Percentiles rank a stretch among this genome's conserved stretches.
Evolutionary conservation across 2,113 vertebrate genomes (phyloP).

Genomic region (Cryptomyrus ogoouensis): DNA sequence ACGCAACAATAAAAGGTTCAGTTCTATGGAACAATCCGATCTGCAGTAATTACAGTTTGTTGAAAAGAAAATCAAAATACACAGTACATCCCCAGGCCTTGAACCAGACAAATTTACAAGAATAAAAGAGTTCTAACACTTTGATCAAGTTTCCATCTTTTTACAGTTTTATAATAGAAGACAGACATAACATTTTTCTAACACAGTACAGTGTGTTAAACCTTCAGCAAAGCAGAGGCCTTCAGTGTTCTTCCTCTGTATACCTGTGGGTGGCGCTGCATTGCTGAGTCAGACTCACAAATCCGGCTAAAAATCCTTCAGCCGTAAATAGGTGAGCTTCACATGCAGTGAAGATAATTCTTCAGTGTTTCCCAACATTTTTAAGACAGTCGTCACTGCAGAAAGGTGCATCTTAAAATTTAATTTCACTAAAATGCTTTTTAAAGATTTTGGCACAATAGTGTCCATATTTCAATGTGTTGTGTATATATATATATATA

Average conservation of each 20-base stretch:
- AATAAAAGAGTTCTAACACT: neutral
- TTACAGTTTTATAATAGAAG: neutral
- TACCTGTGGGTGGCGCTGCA: neutral
- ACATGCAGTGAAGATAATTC: neutral
- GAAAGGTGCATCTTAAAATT: constrained; percentile 3
- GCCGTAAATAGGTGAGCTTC: neutral
- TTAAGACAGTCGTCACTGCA: neutral
- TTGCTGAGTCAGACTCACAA: neutral
- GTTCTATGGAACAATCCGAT: neutral
- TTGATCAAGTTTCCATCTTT: neutral
- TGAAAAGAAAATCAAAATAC: neutral
- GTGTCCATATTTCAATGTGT: neutral
- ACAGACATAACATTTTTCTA: neutral
- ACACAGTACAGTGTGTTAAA: neutral
- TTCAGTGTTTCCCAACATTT: neutral
- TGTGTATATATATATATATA: neutral
- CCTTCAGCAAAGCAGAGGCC: neutral
- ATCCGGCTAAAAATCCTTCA: neutral
- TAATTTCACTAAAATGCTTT: constrained; percentile 1
- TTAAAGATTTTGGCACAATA: constrained; percentile 17
- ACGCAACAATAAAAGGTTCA: neutral
- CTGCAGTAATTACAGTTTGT: neutral
- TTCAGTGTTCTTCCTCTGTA: neutral
- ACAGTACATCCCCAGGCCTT: neutral
- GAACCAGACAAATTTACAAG: neutral